Base-by-base conservation (phyloP, 2,113 vertebrate species). In the Eudyptes chrysolophus region DNA sequence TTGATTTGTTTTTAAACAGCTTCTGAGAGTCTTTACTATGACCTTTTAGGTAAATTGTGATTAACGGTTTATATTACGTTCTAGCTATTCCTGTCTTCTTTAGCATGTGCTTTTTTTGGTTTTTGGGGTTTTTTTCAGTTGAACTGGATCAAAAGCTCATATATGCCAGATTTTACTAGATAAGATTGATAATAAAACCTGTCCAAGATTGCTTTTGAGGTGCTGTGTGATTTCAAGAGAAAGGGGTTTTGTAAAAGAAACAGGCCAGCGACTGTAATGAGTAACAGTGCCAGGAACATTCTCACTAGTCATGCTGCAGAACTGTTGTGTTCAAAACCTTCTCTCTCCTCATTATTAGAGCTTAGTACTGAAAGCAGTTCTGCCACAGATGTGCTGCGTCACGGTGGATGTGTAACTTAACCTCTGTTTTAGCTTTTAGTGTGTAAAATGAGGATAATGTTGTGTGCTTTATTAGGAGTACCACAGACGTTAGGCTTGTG, bases 231-330 rank as follows among this genome's bases (percentile, higher is more conserved):
- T 66, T 71, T 57, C 49, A 76, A 49, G 87, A 92, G 77, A 65
- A 89, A 13, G 18, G 13, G 30, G n/a, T 69, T 92, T 57, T 77
- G 25, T 38, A 36, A 20, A 85, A 68, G 76, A 75, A 76, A 5
- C 34, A 36, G 24, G 11, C 34, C 8, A 2, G 52, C 0, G 0
- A 32, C 80, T 5, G 62, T 68, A 54, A 61, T 4, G 34, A 61
- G n/a, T 48, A 49, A 12, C 78, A 6, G 89, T 75, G 87, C 91
- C 93, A 92, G 78, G 66, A 95, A 49, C 78, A 87, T 97, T 97
- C 89, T 96, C 93, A 55, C 95, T 90, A 93, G 92, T 89, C 94
- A 80, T 93, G 62, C 94, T 95, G 94, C 93, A 92, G 97, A 95
- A 61, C 68, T 80, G 18, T 48, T 58, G 79, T 88, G 75, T 86